Evolutionary conservation across 2,888 invertebrate species (phyloP).

Genomic region (Shargacucullia verbasci): DNA sequence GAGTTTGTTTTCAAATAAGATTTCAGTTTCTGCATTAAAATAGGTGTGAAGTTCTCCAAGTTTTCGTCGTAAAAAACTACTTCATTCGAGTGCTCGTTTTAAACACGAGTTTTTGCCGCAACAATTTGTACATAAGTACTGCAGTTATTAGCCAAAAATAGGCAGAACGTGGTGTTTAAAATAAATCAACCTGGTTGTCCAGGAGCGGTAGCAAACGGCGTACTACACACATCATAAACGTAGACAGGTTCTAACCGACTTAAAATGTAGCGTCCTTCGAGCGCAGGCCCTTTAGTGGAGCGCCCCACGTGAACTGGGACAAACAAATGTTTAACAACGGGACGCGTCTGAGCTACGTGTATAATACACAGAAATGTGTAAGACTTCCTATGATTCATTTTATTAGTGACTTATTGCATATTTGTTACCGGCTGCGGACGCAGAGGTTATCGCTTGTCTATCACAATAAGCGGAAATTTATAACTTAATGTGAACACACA

Average conservation of each 20-base stretch:
- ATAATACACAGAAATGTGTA: conserved; percentile 31
- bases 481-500: conserved; percentile 53
- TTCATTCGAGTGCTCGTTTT: conserved; percentile 20
- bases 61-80: conserved; percentile 6
- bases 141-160: conserved; percentile 38
- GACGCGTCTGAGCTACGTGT: conserved; percentile 25
- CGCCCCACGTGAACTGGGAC: conserved; percentile 43
- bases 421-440: conserved; percentile 70
- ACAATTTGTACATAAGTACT: conserved; percentile 24
- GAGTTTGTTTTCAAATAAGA: background rate
- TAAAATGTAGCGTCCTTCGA: conserved; percentile 43
- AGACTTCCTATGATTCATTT: conserved; percentile 76
- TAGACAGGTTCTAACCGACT: conserved; percentile 54
- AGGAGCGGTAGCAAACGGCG: conserved; percentile 27
- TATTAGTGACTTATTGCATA: conserved; percentile 69
- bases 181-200: conserved; percentile 31
- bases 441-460: conserved; percentile 79
- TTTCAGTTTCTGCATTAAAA: background rate
- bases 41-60: background rate
- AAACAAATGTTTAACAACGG: conserved; percentile 48
- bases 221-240: conserved; percentile 42
- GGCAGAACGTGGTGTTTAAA: conserved; percentile 25
- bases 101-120: conserved; percentile 24
- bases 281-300: conserved; percentile 34
- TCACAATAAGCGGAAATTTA: conserved; percentile 74